These are phyloP conservation scores for Eubasilissa splendida DNA, from an alignment of 2,888 invertebrate species.

Conservation along the genomic window DNA sequence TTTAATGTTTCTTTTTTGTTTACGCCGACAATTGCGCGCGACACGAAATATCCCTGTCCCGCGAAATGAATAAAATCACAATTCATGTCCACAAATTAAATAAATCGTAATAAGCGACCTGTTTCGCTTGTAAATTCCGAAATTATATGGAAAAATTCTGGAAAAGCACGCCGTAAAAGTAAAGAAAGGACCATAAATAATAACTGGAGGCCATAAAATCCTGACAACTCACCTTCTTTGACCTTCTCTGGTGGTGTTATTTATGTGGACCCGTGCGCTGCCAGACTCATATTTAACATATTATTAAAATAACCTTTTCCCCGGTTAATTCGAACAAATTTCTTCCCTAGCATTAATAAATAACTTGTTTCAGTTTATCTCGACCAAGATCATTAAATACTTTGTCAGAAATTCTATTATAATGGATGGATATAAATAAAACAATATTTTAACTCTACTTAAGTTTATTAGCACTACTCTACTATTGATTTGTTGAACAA, in stretches of 20 bases:
- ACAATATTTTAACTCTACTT: no score
- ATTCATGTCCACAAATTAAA: constrained; percentile 25
- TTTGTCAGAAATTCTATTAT: no score
- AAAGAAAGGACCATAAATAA: background rate
- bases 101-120: constrained; percentile 25
- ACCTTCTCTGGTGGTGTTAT: background rate
- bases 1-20: constrained; percentile 5
- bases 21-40: background rate
- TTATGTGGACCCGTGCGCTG: background rate
- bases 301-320: no score
- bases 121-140: constrained; percentile 27
- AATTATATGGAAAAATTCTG: background rate
- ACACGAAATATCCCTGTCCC: background rate
- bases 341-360: no score
- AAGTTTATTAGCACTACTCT: no score
- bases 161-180: background rate
- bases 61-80: constrained; percentile 23
- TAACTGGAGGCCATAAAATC: background rate
- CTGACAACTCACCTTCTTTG: background rate
- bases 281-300: no score
- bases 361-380: no score
- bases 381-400: no score
- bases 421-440: no score
- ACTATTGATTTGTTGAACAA: no score
- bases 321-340: no score